These are phyloP conservation scores for Drosophila ogumai DNA, from an alignment of 1,140 invertebrate genomes.

Conservation along the genomic window DNA sequence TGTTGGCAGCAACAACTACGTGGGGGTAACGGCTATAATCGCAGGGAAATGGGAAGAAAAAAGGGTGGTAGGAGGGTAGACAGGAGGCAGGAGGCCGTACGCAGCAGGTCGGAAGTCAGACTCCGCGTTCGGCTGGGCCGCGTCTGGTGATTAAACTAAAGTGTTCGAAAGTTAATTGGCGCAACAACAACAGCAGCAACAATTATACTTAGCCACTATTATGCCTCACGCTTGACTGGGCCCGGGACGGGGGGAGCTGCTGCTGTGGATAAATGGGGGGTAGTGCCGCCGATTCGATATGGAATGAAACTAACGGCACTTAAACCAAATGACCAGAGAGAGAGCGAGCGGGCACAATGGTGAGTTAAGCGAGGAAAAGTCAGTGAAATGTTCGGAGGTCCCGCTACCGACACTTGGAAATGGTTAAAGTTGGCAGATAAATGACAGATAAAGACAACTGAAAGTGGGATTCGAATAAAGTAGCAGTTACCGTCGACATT, in stretches of 20 bases:
- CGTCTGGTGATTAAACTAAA: constrained; percentile 75
- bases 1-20: constrained; percentile 22
- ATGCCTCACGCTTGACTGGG: constrained; percentile 70
- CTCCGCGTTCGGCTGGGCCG: constrained; percentile 53
- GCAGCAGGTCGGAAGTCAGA: constrained; percentile 34
- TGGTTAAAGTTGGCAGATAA: constrained; percentile 44
- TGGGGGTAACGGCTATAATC: constrained; percentile 16
- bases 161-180: constrained; percentile 82
- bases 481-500: constrained; percentile 15
- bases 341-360: constrained; percentile 44
- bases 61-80: constrained; percentile 5
- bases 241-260: neutral
- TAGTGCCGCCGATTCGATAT: constrained; percentile 44
- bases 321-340: constrained; percentile 57
- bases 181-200: constrained; percentile 63
- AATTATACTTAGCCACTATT: constrained; percentile 67
- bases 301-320: constrained; percentile 63
- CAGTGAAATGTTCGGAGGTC: constrained; percentile 27
- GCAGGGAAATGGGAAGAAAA: constrained; percentile 22
- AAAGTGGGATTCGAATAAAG: constrained; percentile 25
- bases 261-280: constrained; percentile 23
- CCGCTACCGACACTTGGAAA: constrained; percentile 12
- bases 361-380: constrained; percentile 37
- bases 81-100: neutral
- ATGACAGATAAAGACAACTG: constrained; percentile 37